Evolutionary conservation across 2,888 invertebrate species (phyloP).

Genomic region (Hipparchia sbordonii): DNA sequence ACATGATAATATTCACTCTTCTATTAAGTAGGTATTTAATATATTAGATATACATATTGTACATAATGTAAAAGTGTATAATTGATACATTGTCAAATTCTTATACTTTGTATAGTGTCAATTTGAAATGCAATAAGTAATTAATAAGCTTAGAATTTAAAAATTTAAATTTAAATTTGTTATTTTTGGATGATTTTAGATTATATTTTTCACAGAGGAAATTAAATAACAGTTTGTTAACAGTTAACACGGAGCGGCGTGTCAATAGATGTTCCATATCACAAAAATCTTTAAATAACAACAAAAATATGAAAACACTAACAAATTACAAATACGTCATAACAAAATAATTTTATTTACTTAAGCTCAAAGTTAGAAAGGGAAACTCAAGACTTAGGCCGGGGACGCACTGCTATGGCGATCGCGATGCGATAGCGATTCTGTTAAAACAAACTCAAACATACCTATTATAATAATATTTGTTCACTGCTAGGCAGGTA

Average conservation of each 20-base stretch:
- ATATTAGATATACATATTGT: not conserved
- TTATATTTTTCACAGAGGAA: too few relatives aligned
- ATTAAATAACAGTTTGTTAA: too few relatives aligned
- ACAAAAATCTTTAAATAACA: not conserved
- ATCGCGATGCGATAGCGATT: too few relatives aligned
- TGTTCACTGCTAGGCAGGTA: too few relatives aligned
- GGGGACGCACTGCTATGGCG: too few relatives aligned
- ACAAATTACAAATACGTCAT: not conserved
- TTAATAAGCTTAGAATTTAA: not conserved
- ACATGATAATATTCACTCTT: conserved; percentile 58
- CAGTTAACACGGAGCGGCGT: too few relatives aligned
- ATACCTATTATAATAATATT: too few relatives aligned
- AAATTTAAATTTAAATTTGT: not conserved
- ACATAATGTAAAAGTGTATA: conserved; percentile 41
- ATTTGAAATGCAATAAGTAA: conserved; percentile 6
- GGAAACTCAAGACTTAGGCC: too few relatives aligned
- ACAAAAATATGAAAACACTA: not conserved
- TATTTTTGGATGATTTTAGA: not conserved
- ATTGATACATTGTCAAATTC: conserved; percentile 13
- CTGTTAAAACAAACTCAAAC: too few relatives aligned
- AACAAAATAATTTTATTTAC: conserved; percentile 9
- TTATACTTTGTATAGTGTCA: conserved; percentile 20
- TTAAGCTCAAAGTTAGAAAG: not conserved
- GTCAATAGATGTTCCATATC: too few relatives aligned
- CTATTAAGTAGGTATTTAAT: conserved; percentile 43